Percentiles rank a stretch among this genome's conserved stretches.
These are phyloP conservation scores for Noctua janthe DNA, from an alignment of 2,888 invertebrate species.

Conservation along the genomic window DNA sequence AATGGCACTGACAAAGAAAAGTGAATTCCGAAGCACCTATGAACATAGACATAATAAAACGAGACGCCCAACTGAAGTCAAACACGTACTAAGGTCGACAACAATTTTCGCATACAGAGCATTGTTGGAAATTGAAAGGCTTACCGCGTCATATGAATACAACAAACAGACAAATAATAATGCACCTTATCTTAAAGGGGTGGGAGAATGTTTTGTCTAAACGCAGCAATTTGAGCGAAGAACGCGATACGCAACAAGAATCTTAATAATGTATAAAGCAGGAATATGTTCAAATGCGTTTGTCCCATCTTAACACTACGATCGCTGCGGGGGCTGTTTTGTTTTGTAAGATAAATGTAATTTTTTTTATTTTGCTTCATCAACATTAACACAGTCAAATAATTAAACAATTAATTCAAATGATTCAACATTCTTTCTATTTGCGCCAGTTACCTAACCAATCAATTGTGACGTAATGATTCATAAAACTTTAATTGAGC, in stretches of 20 bases:
- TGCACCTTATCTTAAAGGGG: conserved; percentile 57
- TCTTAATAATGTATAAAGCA: conserved; percentile 78
- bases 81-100: conserved; percentile 83
- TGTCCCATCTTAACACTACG: conserved; percentile 65
- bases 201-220: conserved; percentile 54
- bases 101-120: conserved; percentile 85
- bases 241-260: conserved; percentile 75
- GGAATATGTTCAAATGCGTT: conserved; percentile 73
- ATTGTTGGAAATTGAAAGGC: conserved; percentile 84
- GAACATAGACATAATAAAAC: conserved; percentile 69
- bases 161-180: conserved; percentile 53
- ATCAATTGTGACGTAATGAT: conserved; percentile 18
- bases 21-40: conserved; percentile 71
- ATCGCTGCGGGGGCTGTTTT: conserved; percentile 26
- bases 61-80: conserved; percentile 72
- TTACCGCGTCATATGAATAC: conserved; percentile 75
- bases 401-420: conserved; percentile 26
- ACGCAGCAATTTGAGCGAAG: conserved; percentile 25
- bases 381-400: conserved; percentile 10
- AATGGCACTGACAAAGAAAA: conserved; percentile 63
- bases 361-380: conserved; percentile 10
- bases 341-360: background rate
- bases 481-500: conserved; percentile 38
- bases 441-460: conserved; percentile 20
- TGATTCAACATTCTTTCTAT: conserved; percentile 22